Evolutionary conservation across 2,797 vertebrate genomes (phyloP).

Genomic region (Myripristis jacobus): DNA sequence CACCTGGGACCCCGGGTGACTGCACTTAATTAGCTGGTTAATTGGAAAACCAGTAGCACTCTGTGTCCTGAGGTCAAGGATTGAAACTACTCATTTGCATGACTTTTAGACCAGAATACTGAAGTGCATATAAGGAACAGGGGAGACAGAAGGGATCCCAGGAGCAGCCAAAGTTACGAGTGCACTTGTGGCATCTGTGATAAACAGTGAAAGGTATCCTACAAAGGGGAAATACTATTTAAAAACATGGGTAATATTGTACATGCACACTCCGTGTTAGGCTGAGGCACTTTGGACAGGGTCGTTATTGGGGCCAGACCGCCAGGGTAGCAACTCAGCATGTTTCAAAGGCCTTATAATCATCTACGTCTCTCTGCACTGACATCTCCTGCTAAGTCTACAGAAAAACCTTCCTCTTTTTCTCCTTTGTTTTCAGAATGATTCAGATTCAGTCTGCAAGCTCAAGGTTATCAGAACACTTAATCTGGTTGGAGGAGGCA

Average conservation of each 20-base stretch:
- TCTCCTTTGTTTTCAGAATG: constrained; percentile 24
- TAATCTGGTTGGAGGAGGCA: constrained; percentile 5
- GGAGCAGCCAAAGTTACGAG: constrained; percentile 9
- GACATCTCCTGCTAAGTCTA: constrained; percentile 2
- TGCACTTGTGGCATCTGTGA: constrained; percentile 12
- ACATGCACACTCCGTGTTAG: constrained; percentile 34
- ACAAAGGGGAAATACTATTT: constrained; percentile 9
- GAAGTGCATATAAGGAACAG: constrained; percentile 10
- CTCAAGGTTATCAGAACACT: constrained; percentile 44
- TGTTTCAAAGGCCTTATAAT: constrained; percentile 14
- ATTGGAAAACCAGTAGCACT: too few species aligned
- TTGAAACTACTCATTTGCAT: not conserved
- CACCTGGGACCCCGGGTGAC: too few species aligned
- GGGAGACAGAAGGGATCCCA: not conserved
- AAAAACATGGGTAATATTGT: constrained; percentile 18
- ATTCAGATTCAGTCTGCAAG: constrained; percentile 48
- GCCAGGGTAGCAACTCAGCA: constrained; percentile 21
- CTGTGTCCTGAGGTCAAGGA: too few species aligned
- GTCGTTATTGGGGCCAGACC: constrained; percentile 33
- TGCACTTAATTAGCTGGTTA: too few species aligned
- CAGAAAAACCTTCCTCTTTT: not conserved
- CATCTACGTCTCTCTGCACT: constrained; percentile 24
- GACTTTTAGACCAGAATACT: constrained; percentile 4
- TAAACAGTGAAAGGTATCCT: constrained; percentile 19
- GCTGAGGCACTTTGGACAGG: constrained; percentile 10